A percentile compares a stretch with the other conserved stretches of the same genome.
Conservation (phyloP, 2,113 vertebrate species). For the Semnornis frantzii region DNA sequence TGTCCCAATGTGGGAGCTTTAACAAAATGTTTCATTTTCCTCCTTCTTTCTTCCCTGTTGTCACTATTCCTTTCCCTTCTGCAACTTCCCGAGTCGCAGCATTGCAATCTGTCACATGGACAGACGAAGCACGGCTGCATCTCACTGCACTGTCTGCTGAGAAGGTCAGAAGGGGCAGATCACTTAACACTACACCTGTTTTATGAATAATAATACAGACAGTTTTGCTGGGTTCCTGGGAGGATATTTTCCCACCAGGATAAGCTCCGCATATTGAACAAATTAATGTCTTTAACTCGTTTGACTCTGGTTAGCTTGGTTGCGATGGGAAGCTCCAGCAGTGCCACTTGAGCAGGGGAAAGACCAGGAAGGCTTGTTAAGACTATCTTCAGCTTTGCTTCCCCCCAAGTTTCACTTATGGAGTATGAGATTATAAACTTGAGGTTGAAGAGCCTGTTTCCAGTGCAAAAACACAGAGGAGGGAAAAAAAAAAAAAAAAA, state of each 20-base stretch:
- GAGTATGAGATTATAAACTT: not conserved
- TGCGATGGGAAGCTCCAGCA: not conserved
- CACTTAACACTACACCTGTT: slow-evolving; percentile 73
- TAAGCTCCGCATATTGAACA: slow-evolving; percentile 10
- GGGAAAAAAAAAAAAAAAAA: not conserved
- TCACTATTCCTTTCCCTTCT: not conserved
- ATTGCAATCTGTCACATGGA: slow-evolving; percentile 35
- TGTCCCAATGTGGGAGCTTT: not conserved
- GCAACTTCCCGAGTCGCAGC: not conserved
- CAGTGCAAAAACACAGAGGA: not conserved
- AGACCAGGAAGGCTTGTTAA: not conserved
- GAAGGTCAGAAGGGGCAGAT: slow-evolving; percentile 57
- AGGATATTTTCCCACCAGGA: slow-evolving; percentile 49
- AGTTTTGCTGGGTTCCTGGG: not conserved
- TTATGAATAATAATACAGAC: slow-evolving; percentile 58
- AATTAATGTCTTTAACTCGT: slow-evolving; percentile 47
- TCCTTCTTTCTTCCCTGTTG: slow-evolving; percentile 30
- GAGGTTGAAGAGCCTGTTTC: not conserved
- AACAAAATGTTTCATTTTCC: slow-evolving; percentile 39
- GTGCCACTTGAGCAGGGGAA: not conserved
- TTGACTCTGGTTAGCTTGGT: slow-evolving; percentile 30
- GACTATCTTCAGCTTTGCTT: not conserved
- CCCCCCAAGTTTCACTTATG: not conserved
- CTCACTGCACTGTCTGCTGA: slow-evolving; percentile 44
- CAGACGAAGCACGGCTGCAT: slow-evolving; percentile 49